Evolutionary conservation across 2,113 vertebrate genomes (phyloP).

Genomic region (Columba janthina): DNA sequence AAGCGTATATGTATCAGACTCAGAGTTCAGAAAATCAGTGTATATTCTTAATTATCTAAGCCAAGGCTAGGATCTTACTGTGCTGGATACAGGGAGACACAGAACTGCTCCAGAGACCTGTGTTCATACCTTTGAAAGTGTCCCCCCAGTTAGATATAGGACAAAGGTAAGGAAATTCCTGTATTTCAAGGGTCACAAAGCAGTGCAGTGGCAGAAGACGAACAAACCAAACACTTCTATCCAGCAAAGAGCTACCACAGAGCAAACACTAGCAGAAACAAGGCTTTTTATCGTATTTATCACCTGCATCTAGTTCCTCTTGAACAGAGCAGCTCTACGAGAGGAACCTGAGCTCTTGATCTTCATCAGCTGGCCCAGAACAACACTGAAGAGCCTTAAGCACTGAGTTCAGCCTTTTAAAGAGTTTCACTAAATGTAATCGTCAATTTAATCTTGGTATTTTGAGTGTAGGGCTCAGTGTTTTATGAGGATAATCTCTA

Average conservation of each 20-base stretch:
- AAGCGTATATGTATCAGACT: background rate
- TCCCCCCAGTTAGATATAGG: accelerated
- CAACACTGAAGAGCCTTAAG: background rate
- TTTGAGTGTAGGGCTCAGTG: background rate
- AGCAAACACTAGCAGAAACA: background rate
- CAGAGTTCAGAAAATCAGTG: background rate
- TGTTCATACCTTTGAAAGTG: background rate
- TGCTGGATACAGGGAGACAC: background rate
- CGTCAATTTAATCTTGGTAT: background rate
- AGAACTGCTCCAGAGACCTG: background rate
- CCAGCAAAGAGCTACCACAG: background rate
- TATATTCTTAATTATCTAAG: background rate
- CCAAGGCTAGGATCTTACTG: background rate
- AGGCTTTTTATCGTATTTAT: background rate
- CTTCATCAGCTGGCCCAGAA: background rate
- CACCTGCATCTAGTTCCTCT: background rate
- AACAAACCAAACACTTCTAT: background rate
- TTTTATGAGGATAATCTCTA: background rate
- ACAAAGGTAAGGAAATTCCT: background rate
- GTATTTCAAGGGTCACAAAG: background rate
- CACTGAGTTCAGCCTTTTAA: background rate
- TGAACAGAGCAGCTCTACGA: background rate
- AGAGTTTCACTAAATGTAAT: background rate
- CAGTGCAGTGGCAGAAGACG: background rate
- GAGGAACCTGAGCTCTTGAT: background rate